A percentile compares a stretch with the other conserved stretches of the same genome.
Evolutionary conservation across 2,797 vertebrate genomes (phyloP).

Genomic region (Prunella strophiata): DNA sequence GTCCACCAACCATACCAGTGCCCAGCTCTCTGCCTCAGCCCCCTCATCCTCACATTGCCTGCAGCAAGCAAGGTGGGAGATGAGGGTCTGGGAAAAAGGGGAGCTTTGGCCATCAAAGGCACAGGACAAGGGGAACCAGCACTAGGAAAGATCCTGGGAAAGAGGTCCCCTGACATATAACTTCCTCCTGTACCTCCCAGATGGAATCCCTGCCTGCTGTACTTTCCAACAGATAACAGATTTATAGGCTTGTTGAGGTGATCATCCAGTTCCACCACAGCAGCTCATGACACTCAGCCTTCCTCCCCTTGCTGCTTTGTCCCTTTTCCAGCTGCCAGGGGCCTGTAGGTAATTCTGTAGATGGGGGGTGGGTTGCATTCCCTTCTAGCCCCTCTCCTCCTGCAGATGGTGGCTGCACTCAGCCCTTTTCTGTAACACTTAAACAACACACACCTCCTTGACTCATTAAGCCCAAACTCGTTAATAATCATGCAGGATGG

Average conservation of each 20-base stretch:
- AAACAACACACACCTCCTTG: conserved; percentile 46
- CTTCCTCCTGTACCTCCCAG: not conserved
- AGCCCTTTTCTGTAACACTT: not conserved
- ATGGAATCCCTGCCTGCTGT: not conserved
- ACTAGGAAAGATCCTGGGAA: not conserved
- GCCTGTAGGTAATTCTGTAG: not conserved
- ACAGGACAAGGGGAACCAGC: not conserved
- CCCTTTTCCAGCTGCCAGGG: not conserved
- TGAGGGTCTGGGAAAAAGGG: not conserved
- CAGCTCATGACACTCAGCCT: not conserved
- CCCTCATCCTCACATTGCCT: not conserved
- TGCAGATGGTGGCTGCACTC: not conserved
- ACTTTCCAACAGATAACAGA: not conserved
- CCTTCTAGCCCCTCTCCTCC: not conserved
- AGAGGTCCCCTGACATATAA: not conserved
- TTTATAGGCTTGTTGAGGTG: not conserved
- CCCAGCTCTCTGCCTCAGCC: not conserved
- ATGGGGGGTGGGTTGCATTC: not conserved
- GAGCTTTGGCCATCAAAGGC: not conserved
- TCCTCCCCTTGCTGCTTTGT: not conserved
- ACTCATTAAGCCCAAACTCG: conserved; percentile 49
- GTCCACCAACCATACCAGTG: not conserved
- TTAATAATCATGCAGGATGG: conserved; percentile 39
- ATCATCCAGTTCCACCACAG: not conserved
- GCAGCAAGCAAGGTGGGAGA: not conserved